Conservation (phyloP, 2,113 vertebrate genomes). For the Romanogobio albipinnatus region DNA sequence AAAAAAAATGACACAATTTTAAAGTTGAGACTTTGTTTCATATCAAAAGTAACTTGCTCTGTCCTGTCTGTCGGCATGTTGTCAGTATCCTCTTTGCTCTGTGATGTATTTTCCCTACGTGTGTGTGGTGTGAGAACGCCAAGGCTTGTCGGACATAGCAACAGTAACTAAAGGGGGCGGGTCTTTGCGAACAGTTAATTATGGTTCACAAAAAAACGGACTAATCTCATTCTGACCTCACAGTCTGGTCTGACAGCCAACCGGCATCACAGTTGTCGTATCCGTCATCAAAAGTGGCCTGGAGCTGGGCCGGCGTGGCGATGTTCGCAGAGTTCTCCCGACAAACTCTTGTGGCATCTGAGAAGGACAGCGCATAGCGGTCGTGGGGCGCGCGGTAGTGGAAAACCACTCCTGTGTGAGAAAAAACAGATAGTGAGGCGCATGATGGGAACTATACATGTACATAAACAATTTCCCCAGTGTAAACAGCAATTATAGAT, state of each 20-base stretch:
- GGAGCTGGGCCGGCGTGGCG: conserved; percentile 85
- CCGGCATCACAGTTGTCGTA: conserved; percentile 97
- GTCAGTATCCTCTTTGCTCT: no score
- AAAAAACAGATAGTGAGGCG: neutral
- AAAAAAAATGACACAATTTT: no score
- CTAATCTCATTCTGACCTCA: conserved; percentile 76
- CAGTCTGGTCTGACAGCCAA: conserved; percentile 91
- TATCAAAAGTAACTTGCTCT: no score
- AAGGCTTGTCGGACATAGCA: no score
- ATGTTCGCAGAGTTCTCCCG: conserved; percentile 84
- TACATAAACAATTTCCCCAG: neutral
- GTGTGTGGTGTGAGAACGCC: no score
- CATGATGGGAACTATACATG: neutral
- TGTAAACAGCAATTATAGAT: neutral
- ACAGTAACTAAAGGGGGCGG: no score
- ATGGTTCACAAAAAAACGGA: neutral
- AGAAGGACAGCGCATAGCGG: conserved; percentile 86
- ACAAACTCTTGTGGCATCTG: conserved; percentile 84
- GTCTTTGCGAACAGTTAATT: neutral
- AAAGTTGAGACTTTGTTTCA: no score
- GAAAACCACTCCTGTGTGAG: conserved; percentile 87
- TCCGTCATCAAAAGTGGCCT: conserved; percentile 91
- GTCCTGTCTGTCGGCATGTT: no score
- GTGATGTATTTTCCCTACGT: no score
- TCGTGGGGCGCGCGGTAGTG: conserved; percentile 90